These are phyloP conservation scores for Lycia hirtaria DNA, from an alignment of 2,888 invertebrate genomes.

Conservation along the genomic window DNA sequence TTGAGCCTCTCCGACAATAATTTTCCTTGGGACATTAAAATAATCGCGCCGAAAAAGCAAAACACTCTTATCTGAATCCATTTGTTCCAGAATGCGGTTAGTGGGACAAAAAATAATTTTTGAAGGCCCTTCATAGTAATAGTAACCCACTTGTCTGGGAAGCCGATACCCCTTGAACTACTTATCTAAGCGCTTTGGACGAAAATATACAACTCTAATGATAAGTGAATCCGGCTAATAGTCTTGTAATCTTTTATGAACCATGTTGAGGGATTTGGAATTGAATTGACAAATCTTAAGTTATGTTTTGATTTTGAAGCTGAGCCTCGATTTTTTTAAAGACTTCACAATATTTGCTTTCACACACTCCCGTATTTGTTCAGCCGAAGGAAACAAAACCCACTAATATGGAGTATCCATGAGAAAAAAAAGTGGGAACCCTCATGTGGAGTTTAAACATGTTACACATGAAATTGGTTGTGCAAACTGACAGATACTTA, in stretches of 20 bases:
- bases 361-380: conserved; percentile 61
- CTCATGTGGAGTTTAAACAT: conserved; percentile 59
- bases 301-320: conserved; percentile 10
- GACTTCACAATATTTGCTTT: conserved; percentile 58
- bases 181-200: conserved; percentile 58
- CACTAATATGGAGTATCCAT: conserved; percentile 49
- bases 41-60: conserved; percentile 38
- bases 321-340: conserved; percentile 52
- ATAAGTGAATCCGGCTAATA: conserved; percentile 46
- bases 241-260: conserved; percentile 38
- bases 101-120: conserved; percentile 71
- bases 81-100: conserved; percentile 68
- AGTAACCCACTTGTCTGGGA: conserved; percentile 71
- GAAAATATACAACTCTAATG: conserved; percentile 47
- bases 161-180: conserved; percentile 75
- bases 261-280: conserved; percentile 25
- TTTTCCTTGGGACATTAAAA: conserved; percentile 39
- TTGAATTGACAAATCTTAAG: conserved; percentile 23
- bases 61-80: conserved; percentile 50
- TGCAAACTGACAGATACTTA: conserved; percentile 62
- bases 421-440: conserved; percentile 55
- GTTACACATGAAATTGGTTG: conserved; percentile 58
- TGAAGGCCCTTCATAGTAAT: conserved; percentile 64
- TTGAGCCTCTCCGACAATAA: conserved; percentile 25
- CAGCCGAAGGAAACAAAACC: conserved; percentile 58